Conservation (phyloP, 2,888 invertebrate genomes). For the Drosophila quinaria region DNA sequence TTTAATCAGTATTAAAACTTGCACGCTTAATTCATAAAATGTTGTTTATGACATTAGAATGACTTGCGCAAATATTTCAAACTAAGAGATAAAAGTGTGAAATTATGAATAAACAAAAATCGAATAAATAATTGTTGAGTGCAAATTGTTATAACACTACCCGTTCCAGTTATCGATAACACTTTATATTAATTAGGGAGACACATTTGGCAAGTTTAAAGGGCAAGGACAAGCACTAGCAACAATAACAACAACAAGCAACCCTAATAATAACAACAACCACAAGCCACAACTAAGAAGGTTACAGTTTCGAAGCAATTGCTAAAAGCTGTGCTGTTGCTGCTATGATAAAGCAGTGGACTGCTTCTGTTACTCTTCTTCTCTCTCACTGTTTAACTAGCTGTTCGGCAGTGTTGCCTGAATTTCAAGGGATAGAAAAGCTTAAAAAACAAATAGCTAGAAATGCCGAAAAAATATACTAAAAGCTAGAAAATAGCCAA, state of each 20-base stretch:
- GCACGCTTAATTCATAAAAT: conserved; percentile 31
- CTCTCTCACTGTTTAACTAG: conserved; percentile 6
- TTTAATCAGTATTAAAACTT: conserved; percentile 33
- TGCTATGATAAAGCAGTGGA: conserved; percentile 8
- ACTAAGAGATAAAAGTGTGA: conserved; percentile 11
- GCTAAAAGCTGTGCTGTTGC: conserved; percentile 10
- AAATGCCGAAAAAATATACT: neutral
- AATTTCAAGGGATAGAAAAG: neutral
- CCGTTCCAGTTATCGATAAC: conserved; percentile 6
- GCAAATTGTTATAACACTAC: conserved; percentile 3
- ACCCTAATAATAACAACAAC: conserved; percentile 6
- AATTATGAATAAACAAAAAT: neutral
- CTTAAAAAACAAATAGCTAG: neutral
- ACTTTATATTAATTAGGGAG: conserved; percentile 8
- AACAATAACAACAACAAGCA: neutral
- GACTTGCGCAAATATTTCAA: conserved; percentile 23
- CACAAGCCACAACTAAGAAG: conserved; percentile 12
- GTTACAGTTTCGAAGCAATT: conserved; percentile 31
- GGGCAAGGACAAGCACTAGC: conserved; percentile 23
- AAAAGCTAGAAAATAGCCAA: neutral
- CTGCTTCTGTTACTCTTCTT: neutral
- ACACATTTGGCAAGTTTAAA: conserved; percentile 3
- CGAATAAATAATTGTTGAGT: conserved; percentile 10
- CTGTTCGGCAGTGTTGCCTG: conserved; percentile 23
- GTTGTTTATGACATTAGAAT: conserved; percentile 20